These are phyloP conservation scores for Hypolimnas misippus DNA, from an alignment of 2,888 invertebrate species.

Conservation along the genomic window DNA sequence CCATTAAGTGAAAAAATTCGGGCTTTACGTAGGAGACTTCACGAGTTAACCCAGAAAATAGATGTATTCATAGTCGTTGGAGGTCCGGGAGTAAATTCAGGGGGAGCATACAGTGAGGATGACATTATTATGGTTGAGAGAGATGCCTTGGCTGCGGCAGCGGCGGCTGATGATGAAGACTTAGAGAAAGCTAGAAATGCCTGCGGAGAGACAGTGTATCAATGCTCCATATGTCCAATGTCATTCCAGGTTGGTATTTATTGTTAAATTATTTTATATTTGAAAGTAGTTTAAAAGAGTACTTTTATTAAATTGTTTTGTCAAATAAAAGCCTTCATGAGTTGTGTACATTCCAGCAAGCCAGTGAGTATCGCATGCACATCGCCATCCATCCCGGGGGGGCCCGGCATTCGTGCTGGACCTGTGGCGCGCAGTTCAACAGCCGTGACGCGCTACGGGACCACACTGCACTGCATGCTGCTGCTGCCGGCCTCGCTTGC, in stretches of 20 bases:
- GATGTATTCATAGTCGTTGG: constrained; percentile 79
- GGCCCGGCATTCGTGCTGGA: constrained; percentile 72
- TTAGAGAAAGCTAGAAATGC: constrained; percentile 62
- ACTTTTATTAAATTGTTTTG: too few relatives aligned
- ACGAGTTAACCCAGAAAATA: constrained; percentile 75
- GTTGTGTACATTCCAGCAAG: constrained; percentile 53
- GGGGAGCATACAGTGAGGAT: constrained; percentile 69
- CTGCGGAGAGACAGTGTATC: constrained; percentile 68
- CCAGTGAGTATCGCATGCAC: constrained; percentile 62
- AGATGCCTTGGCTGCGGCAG: constrained; percentile 65
- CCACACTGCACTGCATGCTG: constrained; percentile 52
- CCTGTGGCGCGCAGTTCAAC: constrained; percentile 70
- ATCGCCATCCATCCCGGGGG: constrained; percentile 53
- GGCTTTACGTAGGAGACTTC: constrained; percentile 64
- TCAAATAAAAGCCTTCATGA: too few relatives aligned
- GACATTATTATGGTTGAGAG: constrained; percentile 78
- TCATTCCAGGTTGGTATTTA: constrained; percentile 60
- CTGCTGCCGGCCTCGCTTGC: constrained; percentile 47
- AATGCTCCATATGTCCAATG: constrained; percentile 73
- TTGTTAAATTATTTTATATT: too few relatives aligned
- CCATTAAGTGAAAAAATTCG: constrained; percentile 75
- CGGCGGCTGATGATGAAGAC: constrained; percentile 64
- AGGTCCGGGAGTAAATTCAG: constrained; percentile 56
- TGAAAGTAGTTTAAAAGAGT: too few relatives aligned
- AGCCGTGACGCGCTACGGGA: constrained; percentile 51